These are phyloP conservation scores for Chaetodon trifasciatus DNA, from an alignment of 2,797 vertebrate genomes.

Conservation along the genomic window DNA sequence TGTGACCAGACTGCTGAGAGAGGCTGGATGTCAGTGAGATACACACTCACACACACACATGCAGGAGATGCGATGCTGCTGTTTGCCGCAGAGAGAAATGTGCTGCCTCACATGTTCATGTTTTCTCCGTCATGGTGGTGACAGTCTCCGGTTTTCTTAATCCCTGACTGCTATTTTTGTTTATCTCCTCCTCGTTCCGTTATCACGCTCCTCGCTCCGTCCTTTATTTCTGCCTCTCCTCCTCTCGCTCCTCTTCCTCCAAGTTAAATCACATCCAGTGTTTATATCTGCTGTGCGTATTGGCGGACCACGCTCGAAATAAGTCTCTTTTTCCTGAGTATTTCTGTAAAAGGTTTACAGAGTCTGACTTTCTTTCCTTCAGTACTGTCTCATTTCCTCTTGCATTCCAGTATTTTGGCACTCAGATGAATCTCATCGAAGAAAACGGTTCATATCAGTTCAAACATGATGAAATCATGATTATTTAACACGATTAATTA, in stretches of 20 bases:
- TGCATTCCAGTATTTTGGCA: not conserved
- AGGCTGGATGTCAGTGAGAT: constrained; percentile 28
- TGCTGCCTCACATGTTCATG: not conserved
- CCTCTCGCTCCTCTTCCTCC: not conserved
- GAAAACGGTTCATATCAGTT: not conserved
- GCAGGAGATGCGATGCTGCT: constrained; percentile 20
- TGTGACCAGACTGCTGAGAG: constrained; percentile 72
- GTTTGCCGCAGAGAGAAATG: constrained; percentile 26
- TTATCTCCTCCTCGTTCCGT: not conserved
- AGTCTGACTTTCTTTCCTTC: not conserved
- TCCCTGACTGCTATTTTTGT: constrained; percentile 24
- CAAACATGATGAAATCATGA: no score
- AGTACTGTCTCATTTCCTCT: not conserved
- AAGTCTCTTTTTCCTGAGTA: not conserved
- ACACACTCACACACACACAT: constrained; percentile 15
- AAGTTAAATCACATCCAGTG: not conserved
- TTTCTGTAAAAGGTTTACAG: not conserved
- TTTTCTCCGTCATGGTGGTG: not conserved
- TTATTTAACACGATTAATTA: no score
- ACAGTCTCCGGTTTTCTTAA: constrained; percentile 22
- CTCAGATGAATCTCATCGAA: not conserved
- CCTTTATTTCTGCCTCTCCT: constrained; percentile 12
- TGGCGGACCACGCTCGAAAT: not conserved
- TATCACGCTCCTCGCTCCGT: not conserved
- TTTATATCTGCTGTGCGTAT: not conserved